Evolutionary conservation across 2,888 invertebrate genomes (phyloP).

Genomic region (Drosophila buzzatii): DNA sequence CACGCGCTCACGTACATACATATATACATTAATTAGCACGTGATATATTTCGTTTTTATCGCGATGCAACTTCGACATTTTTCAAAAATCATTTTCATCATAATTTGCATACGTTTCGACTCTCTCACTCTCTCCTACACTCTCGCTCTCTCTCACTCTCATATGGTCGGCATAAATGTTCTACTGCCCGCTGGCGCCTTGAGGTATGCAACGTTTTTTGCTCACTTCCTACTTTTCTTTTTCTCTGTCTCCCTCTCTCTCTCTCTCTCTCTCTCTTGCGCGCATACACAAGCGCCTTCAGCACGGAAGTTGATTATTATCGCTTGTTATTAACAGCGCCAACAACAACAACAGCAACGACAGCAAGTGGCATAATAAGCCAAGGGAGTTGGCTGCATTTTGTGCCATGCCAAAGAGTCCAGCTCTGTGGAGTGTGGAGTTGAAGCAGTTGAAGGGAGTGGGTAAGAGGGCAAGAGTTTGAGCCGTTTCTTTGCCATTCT

Average conservation of each 20-base stretch:
- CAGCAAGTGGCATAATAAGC: constrained; percentile 50
- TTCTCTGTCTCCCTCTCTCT: constrained; percentile 6
- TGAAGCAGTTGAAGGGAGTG: background rate
- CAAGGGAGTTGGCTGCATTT: constrained; percentile 38
- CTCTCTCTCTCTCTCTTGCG: background rate
- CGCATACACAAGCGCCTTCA: constrained; percentile 50
- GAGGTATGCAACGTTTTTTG: constrained; percentile 62
- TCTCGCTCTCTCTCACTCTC: background rate
- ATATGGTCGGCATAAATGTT: background rate
- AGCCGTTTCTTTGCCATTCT: constrained; percentile 43
- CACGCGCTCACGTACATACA: background rate
- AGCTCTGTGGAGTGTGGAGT: too few relatives aligned
- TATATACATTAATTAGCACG: constrained; percentile 76
- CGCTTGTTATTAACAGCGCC: constrained; percentile 81
- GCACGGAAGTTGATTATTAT: constrained; percentile 82
- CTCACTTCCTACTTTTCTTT: constrained; percentile 23
- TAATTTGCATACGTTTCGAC: constrained; percentile 65
- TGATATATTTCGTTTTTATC: constrained; percentile 71
- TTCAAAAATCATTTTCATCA: constrained; percentile 52
- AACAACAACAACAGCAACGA: constrained; percentile 27
- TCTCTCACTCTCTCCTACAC: background rate
- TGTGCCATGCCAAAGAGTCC: constrained; percentile 30
- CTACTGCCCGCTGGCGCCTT: constrained; percentile 54
- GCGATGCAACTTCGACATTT: constrained; percentile 66
- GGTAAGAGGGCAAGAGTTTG: background rate